These are phyloP conservation scores for Scomber scombrus DNA, from an alignment of 2,113 vertebrate genomes.

Conservation along the genomic window DNA sequence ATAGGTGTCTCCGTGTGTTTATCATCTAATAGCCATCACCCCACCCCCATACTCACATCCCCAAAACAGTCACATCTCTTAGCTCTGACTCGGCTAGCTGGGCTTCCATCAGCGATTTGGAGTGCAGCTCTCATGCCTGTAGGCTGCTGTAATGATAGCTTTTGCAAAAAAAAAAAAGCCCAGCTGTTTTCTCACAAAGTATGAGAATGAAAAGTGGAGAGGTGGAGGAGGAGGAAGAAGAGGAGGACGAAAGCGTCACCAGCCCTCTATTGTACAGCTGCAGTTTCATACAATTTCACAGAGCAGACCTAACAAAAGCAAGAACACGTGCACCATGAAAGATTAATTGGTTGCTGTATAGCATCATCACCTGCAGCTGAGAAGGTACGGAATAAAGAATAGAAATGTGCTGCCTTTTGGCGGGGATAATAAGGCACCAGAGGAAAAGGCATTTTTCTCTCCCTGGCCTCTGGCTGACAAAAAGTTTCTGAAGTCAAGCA, in stretches of 20 bases:
- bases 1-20: slow-evolving; percentile 41
- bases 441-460: slow-evolving; percentile 56
- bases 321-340: slow-evolving; percentile 70
- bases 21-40: slow-evolving; percentile 33
- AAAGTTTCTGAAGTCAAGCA: slow-evolving; percentile 50
- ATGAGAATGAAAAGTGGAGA: slow-evolving; percentile 57
- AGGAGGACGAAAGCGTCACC: slow-evolving; percentile 59
- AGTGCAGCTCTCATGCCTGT: slow-evolving; percentile 66
- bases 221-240: slow-evolving; percentile 33
- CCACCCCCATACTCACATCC: slow-evolving; percentile 7
- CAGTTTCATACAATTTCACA: slow-evolving; percentile 57
- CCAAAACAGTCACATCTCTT: slow-evolving; percentile 59
- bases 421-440: slow-evolving; percentile 64
- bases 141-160: slow-evolving; percentile 72
- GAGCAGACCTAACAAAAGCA: slow-evolving; percentile 67
- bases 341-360: slow-evolving; percentile 79
- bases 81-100: slow-evolving; percentile 54
- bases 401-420: slow-evolving; percentile 49
- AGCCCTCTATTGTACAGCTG: slow-evolving; percentile 64
- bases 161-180: slow-evolving; percentile 48
- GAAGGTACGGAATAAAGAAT: slow-evolving; percentile 57
- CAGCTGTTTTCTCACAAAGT: slow-evolving; percentile 76
- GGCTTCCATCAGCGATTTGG: slow-evolving; percentile 69
- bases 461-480: slow-evolving; percentile 45
- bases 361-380: slow-evolving; percentile 74